phyloP scores from a whole-genome alignment of 2,888 invertebrate genomes.

The Caprella mutica region DNA sequence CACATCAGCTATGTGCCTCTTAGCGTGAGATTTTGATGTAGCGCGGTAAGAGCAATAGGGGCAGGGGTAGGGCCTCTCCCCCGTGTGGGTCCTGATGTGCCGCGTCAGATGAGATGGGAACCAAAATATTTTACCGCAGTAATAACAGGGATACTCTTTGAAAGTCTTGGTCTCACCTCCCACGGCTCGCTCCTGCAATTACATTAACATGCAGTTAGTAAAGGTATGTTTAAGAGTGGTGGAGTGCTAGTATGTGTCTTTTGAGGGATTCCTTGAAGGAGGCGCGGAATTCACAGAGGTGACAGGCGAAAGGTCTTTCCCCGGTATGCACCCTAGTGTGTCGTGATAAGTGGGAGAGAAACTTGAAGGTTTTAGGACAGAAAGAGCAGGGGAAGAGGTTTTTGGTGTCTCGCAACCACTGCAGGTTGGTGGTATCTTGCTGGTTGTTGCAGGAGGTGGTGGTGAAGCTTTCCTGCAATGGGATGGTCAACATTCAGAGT shows the following conservation, averaged over 20 bases:
- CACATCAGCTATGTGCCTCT: conserved; percentile 25
- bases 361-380: not conserved
- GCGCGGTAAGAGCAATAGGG: conserved; percentile 28
- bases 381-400: not conserved
- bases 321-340: conserved; percentile 2
- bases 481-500: too few relatives aligned
- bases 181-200: too few relatives aligned
- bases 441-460: too few relatives aligned
- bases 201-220: too few relatives aligned
- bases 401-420: too few relatives aligned
- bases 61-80: conserved; percentile 29
- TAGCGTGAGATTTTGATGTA: conserved; percentile 25
- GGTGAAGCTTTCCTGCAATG: too few relatives aligned
- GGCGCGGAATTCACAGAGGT: not conserved
- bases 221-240: not conserved
- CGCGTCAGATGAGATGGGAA: conserved; percentile 26
- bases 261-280: not conserved
- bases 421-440: too few relatives aligned
- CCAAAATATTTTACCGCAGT: conserved; percentile 25
- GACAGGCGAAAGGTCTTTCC: conserved; percentile 2
- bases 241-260: not conserved
- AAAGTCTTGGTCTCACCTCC: too few relatives aligned
- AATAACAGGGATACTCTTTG: too few relatives aligned
- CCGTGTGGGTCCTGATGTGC: conserved; percentile 29
- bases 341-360: not conserved